A percentile compares a stretch with the other conserved stretches of the same genome.
Evolutionary conservation across 2,888 invertebrate species (phyloP).

Genomic region (Rhagium mordax): DNA sequence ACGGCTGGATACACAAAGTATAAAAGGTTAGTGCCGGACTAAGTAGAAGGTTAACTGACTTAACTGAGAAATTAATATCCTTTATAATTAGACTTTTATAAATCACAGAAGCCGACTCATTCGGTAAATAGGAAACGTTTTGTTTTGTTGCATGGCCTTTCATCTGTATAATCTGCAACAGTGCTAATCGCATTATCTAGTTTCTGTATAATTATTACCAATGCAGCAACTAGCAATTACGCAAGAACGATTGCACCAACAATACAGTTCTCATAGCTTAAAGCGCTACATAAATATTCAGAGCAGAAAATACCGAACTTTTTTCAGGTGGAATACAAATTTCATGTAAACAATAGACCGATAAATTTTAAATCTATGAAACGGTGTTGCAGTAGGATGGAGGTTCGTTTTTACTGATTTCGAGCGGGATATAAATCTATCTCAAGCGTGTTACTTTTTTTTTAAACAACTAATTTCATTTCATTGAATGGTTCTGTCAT

Average conservation of each 20-base stretch:
- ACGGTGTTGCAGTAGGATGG: neutral
- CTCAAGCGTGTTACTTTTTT: neutral
- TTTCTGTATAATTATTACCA: conserved; percentile 25
- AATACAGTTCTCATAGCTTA: conserved; percentile 20
- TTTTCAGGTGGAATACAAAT: neutral
- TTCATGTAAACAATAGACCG: neutral
- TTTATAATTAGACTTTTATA: conserved; percentile 19
- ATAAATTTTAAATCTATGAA: neutral
- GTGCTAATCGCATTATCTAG: conserved; percentile 15
- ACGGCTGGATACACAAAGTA: neutral
- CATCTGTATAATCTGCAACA: conserved; percentile 9
- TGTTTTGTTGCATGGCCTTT: conserved; percentile 20
- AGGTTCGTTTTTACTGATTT: neutral
- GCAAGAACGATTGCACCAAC: conserved; percentile 27
- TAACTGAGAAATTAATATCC: conserved; percentile 12
- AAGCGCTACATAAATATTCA: neutral
- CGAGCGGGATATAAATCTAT: neutral
- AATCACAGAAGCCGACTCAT: conserved; percentile 21
- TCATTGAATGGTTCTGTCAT: no score
- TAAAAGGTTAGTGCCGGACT: conserved; percentile 6
- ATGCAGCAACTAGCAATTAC: conserved; percentile 27
- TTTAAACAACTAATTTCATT: no score
- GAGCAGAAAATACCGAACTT: neutral
- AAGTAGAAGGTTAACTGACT: conserved; percentile 9
- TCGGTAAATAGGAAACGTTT: conserved; percentile 16